Conservation (phyloP, 2,797 vertebrate species). For the Poeciliopsis presidionis region DNA sequence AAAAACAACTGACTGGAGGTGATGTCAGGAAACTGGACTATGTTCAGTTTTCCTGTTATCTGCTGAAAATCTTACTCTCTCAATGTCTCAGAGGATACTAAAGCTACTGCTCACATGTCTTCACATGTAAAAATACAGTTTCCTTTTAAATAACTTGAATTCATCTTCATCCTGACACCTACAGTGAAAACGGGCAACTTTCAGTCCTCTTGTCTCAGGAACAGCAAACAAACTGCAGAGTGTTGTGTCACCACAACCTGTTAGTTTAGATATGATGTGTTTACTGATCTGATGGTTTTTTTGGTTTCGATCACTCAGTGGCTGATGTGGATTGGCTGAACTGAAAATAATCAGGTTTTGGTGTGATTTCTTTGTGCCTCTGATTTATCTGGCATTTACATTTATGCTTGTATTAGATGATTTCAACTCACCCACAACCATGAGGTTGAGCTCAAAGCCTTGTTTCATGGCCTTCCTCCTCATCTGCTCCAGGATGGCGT, state of each 20-base stretch:
- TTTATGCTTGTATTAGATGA: not conserved
- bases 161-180: not conserved
- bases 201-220: not conserved
- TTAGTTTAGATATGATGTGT: not conserved
- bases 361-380: not conserved
- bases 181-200: not conserved
- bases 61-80: not conserved
- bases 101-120: not conserved
- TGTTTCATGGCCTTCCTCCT: slow-evolving; percentile 98
- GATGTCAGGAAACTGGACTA: too few relatives aligned
- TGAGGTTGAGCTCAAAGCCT: slow-evolving; percentile 98
- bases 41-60: not conserved
- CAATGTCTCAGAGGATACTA: not conserved
- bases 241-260: not conserved
- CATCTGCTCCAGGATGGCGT: slow-evolving; percentile 97
- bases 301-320: not conserved
- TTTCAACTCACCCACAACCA: slow-evolving; percentile 95
- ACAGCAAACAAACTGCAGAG: not conserved
- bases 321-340: not conserved
- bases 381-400: not conserved
- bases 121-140: not conserved
- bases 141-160: not conserved
- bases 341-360: not conserved
- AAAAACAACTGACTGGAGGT: not conserved
- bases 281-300: not conserved